Base-by-base conservation (phyloP, 2,113 vertebrate genomes). In the Oceanodroma tethys region DNA sequence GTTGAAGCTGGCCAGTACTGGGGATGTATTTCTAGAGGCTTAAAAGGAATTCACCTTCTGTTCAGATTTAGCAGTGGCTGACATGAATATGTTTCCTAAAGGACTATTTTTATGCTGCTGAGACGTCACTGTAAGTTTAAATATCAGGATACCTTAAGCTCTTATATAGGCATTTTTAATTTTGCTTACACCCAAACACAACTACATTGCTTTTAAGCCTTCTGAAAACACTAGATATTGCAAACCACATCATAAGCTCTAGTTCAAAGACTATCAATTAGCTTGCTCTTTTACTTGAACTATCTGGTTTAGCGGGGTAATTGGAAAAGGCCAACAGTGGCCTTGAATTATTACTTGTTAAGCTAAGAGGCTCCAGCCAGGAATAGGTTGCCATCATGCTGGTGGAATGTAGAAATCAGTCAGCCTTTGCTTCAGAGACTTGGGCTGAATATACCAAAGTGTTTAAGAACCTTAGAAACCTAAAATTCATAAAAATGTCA, bases 231-330 rank as follows among this genome's bases (percentile, higher is more conserved):
- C 40, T 66, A 72, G 45, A 38, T 86, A 88, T 34, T 93, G 81
- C 71, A 83, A 80, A 88, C 90, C n/a, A 81, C n/a, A 80, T 70
- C 45, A 66, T 48, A 90, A 95, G 74, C 82, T 93, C 88, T 74
- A 50, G 81, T 93, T 96, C 85, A 90, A 90, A 96, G 92, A 90
- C 30, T 90, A 96, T 90, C 88, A 96, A 87, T 96, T 97, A 97
- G 29, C 59, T 70, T 78, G 71, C 63, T 90, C 71, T 93, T 93
- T 73, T 88, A 86, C 85, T 94, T 93, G 90, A 94, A 93, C 93
- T 94, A 76, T 86, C 88, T 90, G 48, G 55, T 82, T 94, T 81
- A 90, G 42, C 58, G 38, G 0, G 0, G 67, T 80, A 96, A 93
- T 88, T 93, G 79, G 71, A 91, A 96, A 94, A 95, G 74, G 55